Base-by-base conservation (phyloP, 2,888 invertebrate species). In the Sturmia bella region DNA sequence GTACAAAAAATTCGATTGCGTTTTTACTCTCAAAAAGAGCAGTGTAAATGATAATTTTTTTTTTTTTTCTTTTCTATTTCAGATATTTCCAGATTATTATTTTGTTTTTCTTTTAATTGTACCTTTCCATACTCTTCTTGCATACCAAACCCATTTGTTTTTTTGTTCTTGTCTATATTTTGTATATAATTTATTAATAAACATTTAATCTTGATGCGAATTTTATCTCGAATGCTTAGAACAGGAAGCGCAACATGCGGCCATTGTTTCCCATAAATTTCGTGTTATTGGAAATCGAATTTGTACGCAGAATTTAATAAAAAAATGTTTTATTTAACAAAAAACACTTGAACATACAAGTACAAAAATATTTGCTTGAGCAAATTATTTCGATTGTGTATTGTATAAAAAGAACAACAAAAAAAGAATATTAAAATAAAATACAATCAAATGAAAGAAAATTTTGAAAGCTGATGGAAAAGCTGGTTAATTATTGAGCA, bases 121-220 rank as follows among this genome's bases (percentile, higher is more conserved):
- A 43, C 37, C 59, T 43, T 41, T 43, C 43, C 21, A 3, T n/a
- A 43, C 43, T 59, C n/a, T 24, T 59, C 21, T 59, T 19, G 57
- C 19, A 57, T 12, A 41, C 24, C 39, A 41, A 12, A 57, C 13
- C 3, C 41, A 6, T 24, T 43, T 59, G 39, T 39, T 59, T 59
- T 59, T 24, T 59, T 43, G 1, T 32, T 32, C 32, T 32, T 32
- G n/a, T 32, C 32, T 32, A 32, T 7, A 24, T 41, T 59, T 59
- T 43, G 41, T 59, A 59, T 59, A 59, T 59, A 59, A 59, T 59
- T 59, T 59, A 43, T 59, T 59, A 59, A 59, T 59, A 59, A 59
- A 59, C 41, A 59, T 59, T 24, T 59, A n/a, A 59, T 59, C 11
- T 59, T 43, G 59, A 59, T 43, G 41, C 21, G 41, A 59, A 59